Percentiles rank a stretch among this genome's conserved stretches.
These are phyloP conservation scores for Falco novaeseelandiae DNA, from an alignment of 2,797 vertebrate genomes.

Conservation along the genomic window DNA sequence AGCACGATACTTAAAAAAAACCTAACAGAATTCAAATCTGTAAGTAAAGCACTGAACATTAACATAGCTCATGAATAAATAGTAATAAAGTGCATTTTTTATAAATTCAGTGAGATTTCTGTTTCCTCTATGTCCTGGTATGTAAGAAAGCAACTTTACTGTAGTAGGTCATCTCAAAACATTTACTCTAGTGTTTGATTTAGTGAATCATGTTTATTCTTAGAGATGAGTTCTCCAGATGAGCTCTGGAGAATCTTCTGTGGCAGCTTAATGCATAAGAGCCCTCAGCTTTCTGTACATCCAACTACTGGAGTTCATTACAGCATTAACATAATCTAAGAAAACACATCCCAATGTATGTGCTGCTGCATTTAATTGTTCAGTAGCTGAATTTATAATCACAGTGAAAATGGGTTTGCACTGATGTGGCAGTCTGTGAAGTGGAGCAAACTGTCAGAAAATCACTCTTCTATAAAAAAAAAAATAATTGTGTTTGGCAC, in stretches of 20 bases:
- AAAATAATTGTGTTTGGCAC: not conserved
- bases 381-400: not conserved
- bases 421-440: not conserved
- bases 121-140: not conserved
- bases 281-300: not conserved
- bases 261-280: not conserved
- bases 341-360: not conserved
- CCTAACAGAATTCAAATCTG: not conserved
- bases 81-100: not conserved
- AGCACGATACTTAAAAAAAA: not conserved
- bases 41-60: not conserved
- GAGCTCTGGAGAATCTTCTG: not conserved
- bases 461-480: not conserved
- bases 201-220: not conserved
- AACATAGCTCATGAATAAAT: not conserved
- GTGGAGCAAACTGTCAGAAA: not conserved
- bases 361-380: not conserved
- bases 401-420: not conserved
- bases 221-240: not conserved
- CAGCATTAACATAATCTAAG: not conserved
- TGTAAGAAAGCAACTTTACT: not conserved
- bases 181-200: not conserved
- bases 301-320: not conserved
- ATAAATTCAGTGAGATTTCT: not conserved
- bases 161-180: not conserved